Evolutionary conservation across 1,140 invertebrate species (phyloP).

Genomic region (Cyclina sinensis): DNA sequence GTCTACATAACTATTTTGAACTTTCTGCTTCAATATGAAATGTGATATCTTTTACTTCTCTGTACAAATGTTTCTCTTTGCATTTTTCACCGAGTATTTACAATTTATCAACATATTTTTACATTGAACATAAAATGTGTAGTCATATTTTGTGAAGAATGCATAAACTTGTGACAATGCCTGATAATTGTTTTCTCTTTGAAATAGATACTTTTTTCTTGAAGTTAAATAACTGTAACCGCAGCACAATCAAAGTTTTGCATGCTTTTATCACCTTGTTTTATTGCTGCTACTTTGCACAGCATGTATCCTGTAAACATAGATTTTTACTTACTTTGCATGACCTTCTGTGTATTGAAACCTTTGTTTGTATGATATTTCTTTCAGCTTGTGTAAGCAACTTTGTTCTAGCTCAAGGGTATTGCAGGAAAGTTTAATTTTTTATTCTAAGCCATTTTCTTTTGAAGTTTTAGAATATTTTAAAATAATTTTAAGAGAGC

Average conservation of each 20-base stretch:
- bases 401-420: not conserved
- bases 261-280: not conserved
- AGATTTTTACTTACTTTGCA: not conserved
- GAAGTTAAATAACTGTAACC: not conserved
- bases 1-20: no score
- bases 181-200: not conserved
- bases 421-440: no score
- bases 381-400: not conserved
- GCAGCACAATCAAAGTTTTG: slow-evolving; percentile 39
- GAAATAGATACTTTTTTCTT: not conserved
- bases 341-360: not conserved
- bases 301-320: not conserved
- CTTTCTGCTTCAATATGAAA: no score
- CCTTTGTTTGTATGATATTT: not conserved
- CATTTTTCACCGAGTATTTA: no score
- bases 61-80: no score
- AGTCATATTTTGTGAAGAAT: no score
- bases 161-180: not conserved
- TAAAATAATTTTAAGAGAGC: no score
- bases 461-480: no score
- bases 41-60: no score
- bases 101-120: no score
- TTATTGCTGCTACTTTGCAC: slow-evolving; percentile 13
- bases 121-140: no score
- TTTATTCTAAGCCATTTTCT: no score